Evolutionary conservation across 2,797 vertebrate genomes (phyloP), one percentile per base, ranked within the genome.

Genomic region (Coccyzus lansbergi): DNA sequence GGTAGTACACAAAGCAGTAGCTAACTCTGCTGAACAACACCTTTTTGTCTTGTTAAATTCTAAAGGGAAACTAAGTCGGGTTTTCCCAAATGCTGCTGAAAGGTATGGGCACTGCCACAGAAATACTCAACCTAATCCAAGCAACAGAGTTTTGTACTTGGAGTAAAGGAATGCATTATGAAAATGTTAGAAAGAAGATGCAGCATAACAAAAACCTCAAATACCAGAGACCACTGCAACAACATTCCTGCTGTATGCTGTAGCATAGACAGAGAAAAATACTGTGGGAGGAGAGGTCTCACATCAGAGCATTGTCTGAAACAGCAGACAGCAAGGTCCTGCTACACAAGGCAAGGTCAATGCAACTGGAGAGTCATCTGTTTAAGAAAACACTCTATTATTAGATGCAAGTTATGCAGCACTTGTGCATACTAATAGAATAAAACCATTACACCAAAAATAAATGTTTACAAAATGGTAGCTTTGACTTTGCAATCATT

Each of bases 401-500:
- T 97, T 97, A 97, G 96, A 96, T 74, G 71, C 63, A 92, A 97
- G 97, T 90, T 97, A 97, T 97, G 96, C 91, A 96, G 87, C 96
- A 97, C 90, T 96, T 97, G 95, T 90, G 94, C 92, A 95, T 83
- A 40, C 76, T 93, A 80, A 90, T 19, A 87, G 76, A 94, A 80
- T 84, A 96, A 95, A 95, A 91, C 70, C 79, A 93, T 92, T 94
- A 84, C 31, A 67, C 86, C 69, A 6, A 75, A 96, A 96, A 96
- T 91, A 97, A 94, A 91, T 84, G 44, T 85, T 95, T 95, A 91
- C 65, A 81, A 95, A 38, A 93, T 16, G 25, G 70, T n/a, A 88
- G 64, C 74, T 91, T 90, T 4, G 1, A 34, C 13, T 72, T 78
- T 3, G 2, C 7, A 63, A 15, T 92, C 29, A 21, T 58, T 84